These are phyloP conservation scores for Dolichotis patagonum DNA, from an alignment of 2,113 vertebrate genomes.

Conservation along the genomic window DNA sequence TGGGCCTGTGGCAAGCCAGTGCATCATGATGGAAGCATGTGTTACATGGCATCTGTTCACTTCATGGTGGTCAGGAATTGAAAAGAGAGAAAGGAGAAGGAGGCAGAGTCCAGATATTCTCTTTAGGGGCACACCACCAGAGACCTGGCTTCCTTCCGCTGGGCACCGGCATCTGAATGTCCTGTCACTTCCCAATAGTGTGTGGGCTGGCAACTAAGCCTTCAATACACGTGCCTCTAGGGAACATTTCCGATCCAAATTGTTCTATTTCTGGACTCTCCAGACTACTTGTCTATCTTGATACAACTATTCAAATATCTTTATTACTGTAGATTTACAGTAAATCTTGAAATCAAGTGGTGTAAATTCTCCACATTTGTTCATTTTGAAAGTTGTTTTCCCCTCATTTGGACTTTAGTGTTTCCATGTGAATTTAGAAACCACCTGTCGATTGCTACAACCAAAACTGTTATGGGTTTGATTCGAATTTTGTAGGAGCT, in stretches of 20 bases:
- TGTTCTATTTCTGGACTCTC: neutral
- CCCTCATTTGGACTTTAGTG: neutral
- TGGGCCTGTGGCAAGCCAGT: neutral
- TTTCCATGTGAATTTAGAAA: slow-evolving; percentile 32
- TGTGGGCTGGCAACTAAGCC: too few relatives aligned
- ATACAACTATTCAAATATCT: neutral
- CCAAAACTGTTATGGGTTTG: neutral
- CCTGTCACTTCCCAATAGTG: neutral
- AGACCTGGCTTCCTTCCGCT: neutral
- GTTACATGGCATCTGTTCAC: neutral
- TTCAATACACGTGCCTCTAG: too few relatives aligned
- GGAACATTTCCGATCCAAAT: neutral
- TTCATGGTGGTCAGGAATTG: neutral
- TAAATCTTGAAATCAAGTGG: neutral
- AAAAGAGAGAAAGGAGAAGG: neutral
- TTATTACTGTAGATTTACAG: neutral
- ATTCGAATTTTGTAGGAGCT: neutral
- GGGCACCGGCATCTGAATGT: too few relatives aligned
- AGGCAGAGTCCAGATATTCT: neutral
- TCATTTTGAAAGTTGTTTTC: neutral
- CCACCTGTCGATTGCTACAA: neutral
- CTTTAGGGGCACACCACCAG: neutral
- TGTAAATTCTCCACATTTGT: neutral
- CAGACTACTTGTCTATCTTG: neutral
- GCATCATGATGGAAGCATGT: neutral